Evolutionary conservation across 2,113 vertebrate genomes (phyloP).

Genomic region (Leptosomus discolor): DNA sequence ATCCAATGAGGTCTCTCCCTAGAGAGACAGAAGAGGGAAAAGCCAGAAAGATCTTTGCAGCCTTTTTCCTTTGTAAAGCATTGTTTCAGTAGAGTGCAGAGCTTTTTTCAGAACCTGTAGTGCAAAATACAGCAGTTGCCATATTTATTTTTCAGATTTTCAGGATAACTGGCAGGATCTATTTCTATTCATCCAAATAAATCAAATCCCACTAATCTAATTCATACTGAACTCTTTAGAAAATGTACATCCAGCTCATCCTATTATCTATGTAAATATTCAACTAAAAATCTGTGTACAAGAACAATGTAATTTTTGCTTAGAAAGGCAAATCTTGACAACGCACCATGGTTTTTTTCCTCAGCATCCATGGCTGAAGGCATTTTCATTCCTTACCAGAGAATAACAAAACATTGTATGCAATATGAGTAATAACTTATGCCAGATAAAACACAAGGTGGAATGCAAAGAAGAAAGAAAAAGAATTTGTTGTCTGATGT

Average conservation of each 20-base stretch:
- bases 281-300: background rate
- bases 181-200: conserved; percentile 7
- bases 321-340: background rate
- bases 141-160: background rate
- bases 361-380: background rate
- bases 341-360: background rate
- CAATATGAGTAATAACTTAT: background rate
- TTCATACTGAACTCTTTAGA: background rate
- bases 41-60: background rate
- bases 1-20: background rate
- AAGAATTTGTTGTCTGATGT: background rate
- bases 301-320: background rate
- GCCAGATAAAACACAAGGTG: background rate
- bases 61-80: background rate
- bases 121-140: background rate
- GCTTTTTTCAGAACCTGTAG: background rate
- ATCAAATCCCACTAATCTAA: background rate
- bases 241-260: background rate
- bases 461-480: background rate
- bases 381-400: background rate
- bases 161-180: background rate
- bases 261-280: background rate
- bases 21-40: background rate
- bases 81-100: background rate
- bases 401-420: background rate